These are phyloP conservation scores for Drosophila saltans DNA, from an alignment of 1,140 invertebrate genomes.

Conservation along the genomic window DNA sequence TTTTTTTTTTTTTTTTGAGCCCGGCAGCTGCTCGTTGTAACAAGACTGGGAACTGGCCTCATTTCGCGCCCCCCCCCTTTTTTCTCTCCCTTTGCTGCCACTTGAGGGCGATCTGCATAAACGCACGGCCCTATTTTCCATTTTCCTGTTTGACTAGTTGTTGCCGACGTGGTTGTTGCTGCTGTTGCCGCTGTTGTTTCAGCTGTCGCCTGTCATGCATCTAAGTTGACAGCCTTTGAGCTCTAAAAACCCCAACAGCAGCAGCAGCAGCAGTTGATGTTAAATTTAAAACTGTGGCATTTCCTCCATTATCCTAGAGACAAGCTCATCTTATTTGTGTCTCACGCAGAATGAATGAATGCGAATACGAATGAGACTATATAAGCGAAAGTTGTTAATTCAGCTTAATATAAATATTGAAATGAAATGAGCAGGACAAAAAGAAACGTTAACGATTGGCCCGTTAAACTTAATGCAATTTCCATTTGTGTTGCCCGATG, in stretches of 20 bases:
- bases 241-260: background rate
- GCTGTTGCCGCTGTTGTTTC: conserved; percentile 21
- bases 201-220: conserved; percentile 47
- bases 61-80: conserved; percentile 46
- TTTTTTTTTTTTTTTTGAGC: background rate
- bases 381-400: conserved; percentile 9
- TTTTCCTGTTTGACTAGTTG: conserved; percentile 8
- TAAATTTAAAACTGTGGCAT: conserved; percentile 15
- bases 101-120: conserved; percentile 79
- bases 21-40: conserved; percentile 37
- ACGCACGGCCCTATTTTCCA: conserved; percentile 49
- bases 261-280: conserved; percentile 12
- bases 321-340: conserved; percentile 11
- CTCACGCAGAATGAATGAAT: conserved; percentile 2
- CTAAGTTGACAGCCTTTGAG: conserved; percentile 36
- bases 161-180: conserved; percentile 19
- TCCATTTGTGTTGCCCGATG: conserved; percentile 56
- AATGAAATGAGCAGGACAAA: conserved; percentile 28
- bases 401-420: conserved; percentile 19
- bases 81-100: conserved; percentile 33
- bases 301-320: conserved; percentile 9
- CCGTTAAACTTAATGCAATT: conserved; percentile 69
- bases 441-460: conserved; percentile 36
- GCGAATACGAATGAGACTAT: background rate
- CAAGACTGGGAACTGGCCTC: conserved; percentile 54